Evolutionary conservation across 2,797 vertebrate species (phyloP), one percentile per base, ranked within the genome.

Genomic region (Cynodonichthys magdalenae): DNA sequence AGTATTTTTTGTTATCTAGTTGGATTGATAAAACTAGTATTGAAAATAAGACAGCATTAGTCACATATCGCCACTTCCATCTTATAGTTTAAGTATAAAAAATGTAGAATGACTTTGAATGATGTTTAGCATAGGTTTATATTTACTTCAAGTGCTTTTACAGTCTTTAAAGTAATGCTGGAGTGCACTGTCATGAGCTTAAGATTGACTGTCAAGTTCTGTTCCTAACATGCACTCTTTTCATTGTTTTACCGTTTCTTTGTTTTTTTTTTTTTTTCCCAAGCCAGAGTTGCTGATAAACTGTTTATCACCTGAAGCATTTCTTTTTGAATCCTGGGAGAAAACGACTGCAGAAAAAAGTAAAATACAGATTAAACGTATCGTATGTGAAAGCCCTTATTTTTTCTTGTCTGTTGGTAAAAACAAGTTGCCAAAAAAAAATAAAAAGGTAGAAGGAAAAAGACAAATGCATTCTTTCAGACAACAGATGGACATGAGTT

Each of bases 241-340:
- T 81, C 58, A 59, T 73, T 82, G 77, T 81, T 80, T 74, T 59
- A 55, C 51, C 44, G 41, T 65, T 55, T 20, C 62, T 55, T 28
- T 34, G 11, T 11, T 36, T 36, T 36, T 11, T 36, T 51, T 53
- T 72, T 71, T 71, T 55, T 65, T 56, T 79, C 69, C 63, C 66
- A 49, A 82, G 63, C 73, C 74, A 79, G 66, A 61, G 63, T 73
- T 52, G 75, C 76, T 86, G 82, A 87, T 88, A 87, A 87, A 92
- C 88, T 89, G 81, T 84, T 81, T 74, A 85, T 87, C 80, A 87
- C 85, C 70, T 80, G 77, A 83, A 87, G 83, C 63, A 48, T 83
- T 77, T 80, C 15, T 70, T 80, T 74, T 71, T 31, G 52, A 74
- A 78, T 79, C 68, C 34, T 57, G 61, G 73, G 66, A 83, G 65